A percentile compares a stretch with the other conserved stretches of the same genome.
phyloP scores from a whole-genome alignment of 2,113 vertebrate genomes.

The Microcebus tavaratra region DNA sequence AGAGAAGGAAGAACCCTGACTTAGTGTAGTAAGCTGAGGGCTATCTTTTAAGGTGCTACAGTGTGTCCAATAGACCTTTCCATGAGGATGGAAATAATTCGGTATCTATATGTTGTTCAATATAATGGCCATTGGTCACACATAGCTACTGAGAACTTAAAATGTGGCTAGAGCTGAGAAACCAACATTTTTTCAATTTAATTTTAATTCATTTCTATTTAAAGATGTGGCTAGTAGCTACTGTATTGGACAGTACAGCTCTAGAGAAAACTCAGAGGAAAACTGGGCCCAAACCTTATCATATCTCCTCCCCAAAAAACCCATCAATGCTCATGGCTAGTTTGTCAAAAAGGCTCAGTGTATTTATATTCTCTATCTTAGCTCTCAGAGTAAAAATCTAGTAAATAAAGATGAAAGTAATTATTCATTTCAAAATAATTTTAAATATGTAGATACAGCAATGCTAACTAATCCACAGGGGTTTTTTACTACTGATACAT shows the following conservation, averaged over 20 bases:
- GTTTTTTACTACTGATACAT: neutral
- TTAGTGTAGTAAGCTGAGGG: neutral
- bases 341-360: neutral
- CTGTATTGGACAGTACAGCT: neutral
- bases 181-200: neutral
- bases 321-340: neutral
- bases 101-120: neutral
- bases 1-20: neutral
- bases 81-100: neutral
- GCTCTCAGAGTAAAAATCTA: constrained; percentile 12
- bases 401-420: constrained; percentile 6
- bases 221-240: neutral
- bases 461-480: neutral
- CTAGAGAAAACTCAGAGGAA: constrained; percentile 4
- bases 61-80: neutral
- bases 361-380: constrained; percentile 7
- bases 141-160: neutral
- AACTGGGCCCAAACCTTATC: neutral
- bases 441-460: constrained; percentile 9
- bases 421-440: neutral
- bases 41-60: neutral
- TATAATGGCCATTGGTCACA: neutral
- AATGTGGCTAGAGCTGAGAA: neutral
- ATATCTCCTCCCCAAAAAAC: neutral
- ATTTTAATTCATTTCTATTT: constrained; percentile 17